Conservation (phyloP, 2,888 invertebrate species). For the Clistopyga incitator region DNA sequence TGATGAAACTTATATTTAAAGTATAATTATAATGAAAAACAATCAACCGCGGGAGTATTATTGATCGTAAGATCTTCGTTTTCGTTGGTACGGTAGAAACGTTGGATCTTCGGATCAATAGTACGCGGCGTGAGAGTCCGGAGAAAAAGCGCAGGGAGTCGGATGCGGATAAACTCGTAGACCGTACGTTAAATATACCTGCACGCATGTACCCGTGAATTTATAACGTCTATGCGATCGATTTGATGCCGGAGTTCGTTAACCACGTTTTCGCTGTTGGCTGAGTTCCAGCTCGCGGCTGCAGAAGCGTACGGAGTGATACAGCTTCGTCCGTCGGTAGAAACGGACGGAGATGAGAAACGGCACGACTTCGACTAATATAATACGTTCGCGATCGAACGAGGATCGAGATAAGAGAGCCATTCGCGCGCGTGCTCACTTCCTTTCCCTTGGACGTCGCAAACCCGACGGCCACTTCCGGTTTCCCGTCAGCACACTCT, state of each 20-base stretch:
- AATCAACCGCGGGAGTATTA: too few species aligned
- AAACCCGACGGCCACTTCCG: slow-evolving; percentile 61
- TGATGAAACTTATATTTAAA: too few species aligned
- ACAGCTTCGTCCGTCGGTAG: neutral
- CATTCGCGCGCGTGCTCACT: slow-evolving; percentile 23
- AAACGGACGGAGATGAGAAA: slow-evolving; percentile 31
- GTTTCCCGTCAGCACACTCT: slow-evolving; percentile 54
- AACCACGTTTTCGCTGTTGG: slow-evolving; percentile 62
- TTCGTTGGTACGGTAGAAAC: neutral
- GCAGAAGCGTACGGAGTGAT: neutral
- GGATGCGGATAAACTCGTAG: slow-evolving; percentile 33
- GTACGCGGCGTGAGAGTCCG: slow-evolving; percentile 18
- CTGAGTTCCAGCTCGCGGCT: slow-evolving; percentile 43
- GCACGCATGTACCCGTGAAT: slow-evolving; percentile 33
- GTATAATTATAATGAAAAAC: too few species aligned
- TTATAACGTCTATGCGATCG: slow-evolving; percentile 36
- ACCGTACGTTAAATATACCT: neutral
- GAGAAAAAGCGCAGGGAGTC: slow-evolving; percentile 11
- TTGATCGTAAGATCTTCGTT: too few species aligned
- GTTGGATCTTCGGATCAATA: slow-evolving; percentile 35
- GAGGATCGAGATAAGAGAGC: slow-evolving; percentile 55
- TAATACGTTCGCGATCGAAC: slow-evolving; percentile 54
- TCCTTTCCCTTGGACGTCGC: slow-evolving; percentile 51
- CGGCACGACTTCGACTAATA: slow-evolving; percentile 19
- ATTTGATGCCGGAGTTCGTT: slow-evolving; percentile 62